phyloP scores from a whole-genome alignment of 2,797 vertebrate genomes.

The Chelon auratus region DNA sequence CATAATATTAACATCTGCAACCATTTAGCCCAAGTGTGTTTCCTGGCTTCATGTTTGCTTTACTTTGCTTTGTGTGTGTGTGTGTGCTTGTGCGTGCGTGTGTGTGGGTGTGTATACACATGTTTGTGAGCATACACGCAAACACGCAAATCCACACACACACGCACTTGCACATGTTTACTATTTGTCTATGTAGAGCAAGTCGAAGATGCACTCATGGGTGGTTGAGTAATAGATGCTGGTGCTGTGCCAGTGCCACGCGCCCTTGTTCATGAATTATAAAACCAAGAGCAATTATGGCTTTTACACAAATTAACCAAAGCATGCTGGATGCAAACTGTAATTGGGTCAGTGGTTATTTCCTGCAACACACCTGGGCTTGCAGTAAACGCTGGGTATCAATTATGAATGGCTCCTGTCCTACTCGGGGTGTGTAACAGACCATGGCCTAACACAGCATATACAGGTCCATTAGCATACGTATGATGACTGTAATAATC shows the following conservation, averaged over 20 bases:
- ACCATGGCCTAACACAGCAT: slow-evolving; percentile 61
- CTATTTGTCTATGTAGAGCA: slow-evolving; percentile 51
- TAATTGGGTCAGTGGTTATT: slow-evolving; percentile 86
- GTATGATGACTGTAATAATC: slow-evolving; percentile 71
- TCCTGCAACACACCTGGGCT: slow-evolving; percentile 85
- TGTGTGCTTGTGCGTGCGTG: neutral
- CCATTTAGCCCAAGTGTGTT: slow-evolving; percentile 54
- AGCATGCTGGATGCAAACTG: slow-evolving; percentile 81
- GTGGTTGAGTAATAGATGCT: slow-evolving; percentile 82
- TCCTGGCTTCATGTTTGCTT: slow-evolving; percentile 26
- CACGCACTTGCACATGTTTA: slow-evolving; percentile 31
- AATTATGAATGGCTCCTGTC: slow-evolving; percentile 83
- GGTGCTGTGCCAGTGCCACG: slow-evolving; percentile 79
- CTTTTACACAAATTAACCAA: slow-evolving; percentile 86
- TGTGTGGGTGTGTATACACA: neutral
- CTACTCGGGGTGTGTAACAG: slow-evolving; percentile 57
- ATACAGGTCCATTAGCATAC: slow-evolving; percentile 74
- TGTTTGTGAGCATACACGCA: neutral
- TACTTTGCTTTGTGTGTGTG: slow-evolving; percentile 5
- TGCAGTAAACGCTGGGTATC: slow-evolving; percentile 77
- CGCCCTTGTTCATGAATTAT: slow-evolving; percentile 85
- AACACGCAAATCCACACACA: neutral
- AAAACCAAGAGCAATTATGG: slow-evolving; percentile 85
- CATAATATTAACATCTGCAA: slow-evolving; percentile 66
- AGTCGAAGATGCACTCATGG: slow-evolving; percentile 64